Conservation (phyloP, 2,888 invertebrate genomes). For the Silvanus unidentatus region DNA sequence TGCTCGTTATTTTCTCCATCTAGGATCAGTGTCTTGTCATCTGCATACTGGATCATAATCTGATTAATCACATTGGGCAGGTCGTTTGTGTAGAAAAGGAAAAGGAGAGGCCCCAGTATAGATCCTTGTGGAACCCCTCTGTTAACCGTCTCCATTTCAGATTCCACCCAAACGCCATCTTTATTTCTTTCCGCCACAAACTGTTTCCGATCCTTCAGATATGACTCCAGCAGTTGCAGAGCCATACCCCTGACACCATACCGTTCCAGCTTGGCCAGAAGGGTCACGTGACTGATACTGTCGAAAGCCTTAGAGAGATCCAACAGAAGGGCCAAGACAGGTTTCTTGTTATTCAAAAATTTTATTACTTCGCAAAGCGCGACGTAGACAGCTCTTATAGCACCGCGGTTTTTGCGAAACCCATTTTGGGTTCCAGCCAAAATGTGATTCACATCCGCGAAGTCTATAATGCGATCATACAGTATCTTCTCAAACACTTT, state of each 20-base stretch:
- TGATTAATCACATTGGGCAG: neutral
- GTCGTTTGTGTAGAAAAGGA: neutral
- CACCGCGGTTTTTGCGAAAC: constrained; percentile 2
- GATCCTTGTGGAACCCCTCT: constrained; percentile 2
- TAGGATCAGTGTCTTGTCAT: neutral
- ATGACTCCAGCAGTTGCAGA: constrained; percentile 4
- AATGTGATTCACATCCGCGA: constrained; percentile 3
- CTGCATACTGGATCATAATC: neutral
- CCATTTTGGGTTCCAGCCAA: constrained; percentile 7
- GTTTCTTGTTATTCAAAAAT: neutral
- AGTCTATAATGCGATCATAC: constrained; percentile 5
- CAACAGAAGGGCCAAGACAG: constrained; percentile 1
- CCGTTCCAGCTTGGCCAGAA: constrained; percentile 4
- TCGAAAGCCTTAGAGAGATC: constrained; percentile 12
- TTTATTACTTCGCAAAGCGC: neutral
- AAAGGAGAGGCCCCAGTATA: neutral
- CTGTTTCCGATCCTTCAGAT: constrained; percentile 5
- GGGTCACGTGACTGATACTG: constrained; percentile 1
- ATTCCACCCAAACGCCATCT: neutral
- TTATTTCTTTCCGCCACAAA: constrained; percentile 1
- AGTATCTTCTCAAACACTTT: constrained; percentile 12
- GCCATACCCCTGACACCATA: constrained; percentile 4
- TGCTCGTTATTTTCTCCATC: neutral
- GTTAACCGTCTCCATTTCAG: neutral
- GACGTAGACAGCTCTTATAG: neutral